These are phyloP conservation scores for Apostichopus japonicus DNA, from an alignment of 35 echinoderm and acorn worm genomes.

Conservation along the genomic window DNA sequence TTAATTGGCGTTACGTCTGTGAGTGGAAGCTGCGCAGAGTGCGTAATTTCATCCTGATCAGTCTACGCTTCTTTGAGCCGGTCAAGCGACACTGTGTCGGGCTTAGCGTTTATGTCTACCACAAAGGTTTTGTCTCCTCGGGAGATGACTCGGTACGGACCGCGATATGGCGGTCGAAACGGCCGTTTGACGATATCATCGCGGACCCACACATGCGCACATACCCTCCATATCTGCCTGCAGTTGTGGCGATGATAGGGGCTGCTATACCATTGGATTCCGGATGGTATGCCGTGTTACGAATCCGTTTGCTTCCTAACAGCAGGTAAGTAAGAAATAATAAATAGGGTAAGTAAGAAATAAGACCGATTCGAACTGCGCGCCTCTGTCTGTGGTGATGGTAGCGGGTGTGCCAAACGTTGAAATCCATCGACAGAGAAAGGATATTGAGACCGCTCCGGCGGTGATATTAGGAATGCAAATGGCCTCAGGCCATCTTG, in stretches of 20 bases:
- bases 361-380: conserved; percentile 45
- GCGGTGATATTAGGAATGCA: too few relatives aligned
- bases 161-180: conserved; percentile 20
- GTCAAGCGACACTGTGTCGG: too few relatives aligned
- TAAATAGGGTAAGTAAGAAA: not conserved
- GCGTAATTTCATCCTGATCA: too few relatives aligned
- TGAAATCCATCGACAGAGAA: conserved; percentile 35
- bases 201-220: conserved; percentile 25
- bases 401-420: conserved; percentile 20
- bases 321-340: not conserved
- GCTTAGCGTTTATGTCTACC: too few relatives aligned
- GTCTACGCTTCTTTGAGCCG: too few relatives aligned
- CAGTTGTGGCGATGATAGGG: too few relatives aligned
- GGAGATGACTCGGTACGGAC: too few relatives aligned
- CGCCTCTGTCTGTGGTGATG: conserved; percentile 57
- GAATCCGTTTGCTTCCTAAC: conserved; percentile 24
- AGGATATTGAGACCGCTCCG: conserved; percentile 7
- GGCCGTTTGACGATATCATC: too few relatives aligned
- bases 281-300: not conserved
- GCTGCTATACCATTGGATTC: not conserved
- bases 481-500: too few relatives aligned
- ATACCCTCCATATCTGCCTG: not conserved
- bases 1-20: too few relatives aligned
- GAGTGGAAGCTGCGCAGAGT: too few relatives aligned
- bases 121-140: too few relatives aligned